These are phyloP conservation scores for Athene cunicularia DNA, from an alignment of 2,113 vertebrate species.

Conservation along the genomic window DNA sequence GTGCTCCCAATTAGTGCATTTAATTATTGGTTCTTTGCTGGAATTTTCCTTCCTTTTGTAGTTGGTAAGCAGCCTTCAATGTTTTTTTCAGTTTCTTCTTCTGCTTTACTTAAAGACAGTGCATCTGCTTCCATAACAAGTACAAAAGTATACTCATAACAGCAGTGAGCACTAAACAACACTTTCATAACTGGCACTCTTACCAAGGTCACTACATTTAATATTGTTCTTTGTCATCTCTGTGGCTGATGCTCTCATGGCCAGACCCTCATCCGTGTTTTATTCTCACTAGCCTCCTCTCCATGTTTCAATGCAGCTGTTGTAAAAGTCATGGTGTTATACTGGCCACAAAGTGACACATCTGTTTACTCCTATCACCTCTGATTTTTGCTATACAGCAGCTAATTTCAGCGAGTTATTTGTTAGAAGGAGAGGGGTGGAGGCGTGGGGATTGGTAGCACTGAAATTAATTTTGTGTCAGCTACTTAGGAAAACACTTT, in stretches of 20 bases:
- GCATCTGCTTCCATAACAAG: not conserved
- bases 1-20: conserved; percentile 35
- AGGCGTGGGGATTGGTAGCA: not conserved
- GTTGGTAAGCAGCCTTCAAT: not conserved
- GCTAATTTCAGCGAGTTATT: not conserved
- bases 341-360: not conserved
- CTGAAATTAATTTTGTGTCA: not conserved
- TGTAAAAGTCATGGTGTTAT: not conserved
- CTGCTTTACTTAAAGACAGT: not conserved
- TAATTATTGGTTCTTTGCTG: conserved; percentile 41
- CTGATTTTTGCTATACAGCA: not conserved
- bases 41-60: not conserved
- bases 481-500: conserved; percentile 1
- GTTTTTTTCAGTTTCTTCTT: not conserved
- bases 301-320: not conserved
- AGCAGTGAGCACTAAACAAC: not conserved
- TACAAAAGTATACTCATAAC: not conserved
- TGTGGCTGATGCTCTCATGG: not conserved
- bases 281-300: not conserved
- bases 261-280: not conserved
- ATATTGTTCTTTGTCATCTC: not conserved
- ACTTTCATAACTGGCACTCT: not conserved
- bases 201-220: not conserved
- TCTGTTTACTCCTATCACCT: rapidly evolving
- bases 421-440: not conserved